Conservation (phyloP, 1,140 invertebrate species). For the Nymphalis io region DNA sequence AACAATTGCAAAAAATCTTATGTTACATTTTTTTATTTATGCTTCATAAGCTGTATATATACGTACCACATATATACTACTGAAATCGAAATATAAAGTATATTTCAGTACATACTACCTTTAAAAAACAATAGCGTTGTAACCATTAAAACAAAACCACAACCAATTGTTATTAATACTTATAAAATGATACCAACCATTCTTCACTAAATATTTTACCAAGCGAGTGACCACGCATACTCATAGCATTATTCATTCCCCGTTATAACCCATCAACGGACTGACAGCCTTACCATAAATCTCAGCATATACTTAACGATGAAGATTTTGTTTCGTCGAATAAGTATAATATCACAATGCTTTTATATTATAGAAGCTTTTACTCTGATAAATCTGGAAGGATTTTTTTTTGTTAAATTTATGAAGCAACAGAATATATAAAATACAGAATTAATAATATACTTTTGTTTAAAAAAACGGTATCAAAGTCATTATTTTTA, state of each 20-base stretch:
- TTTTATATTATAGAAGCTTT: slow-evolving; percentile 20
- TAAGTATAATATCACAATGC: slow-evolving; percentile 14
- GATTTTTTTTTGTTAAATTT: slow-evolving; percentile 8
- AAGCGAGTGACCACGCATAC: slow-evolving; percentile 17
- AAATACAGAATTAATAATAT: not conserved
- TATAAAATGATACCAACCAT: not conserved
- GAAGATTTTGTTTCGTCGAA: slow-evolving; percentile 10
- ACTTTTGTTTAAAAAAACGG: not conserved
- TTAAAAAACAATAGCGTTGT: not conserved
- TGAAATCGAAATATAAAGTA: too few species aligned
- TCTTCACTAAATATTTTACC: not conserved
- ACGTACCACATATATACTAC: too few species aligned
- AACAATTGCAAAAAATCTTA: too few species aligned
- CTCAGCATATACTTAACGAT: slow-evolving; percentile 12
- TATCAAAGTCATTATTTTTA: too few species aligned
- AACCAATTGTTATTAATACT: not conserved
- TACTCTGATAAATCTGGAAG: slow-evolving; percentile 19
- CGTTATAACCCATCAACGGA: slow-evolving; percentile 20
- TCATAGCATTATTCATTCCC: slow-evolving; percentile 20
- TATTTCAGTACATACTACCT: too few species aligned
- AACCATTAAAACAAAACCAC: not conserved
- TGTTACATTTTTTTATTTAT: too few species aligned
- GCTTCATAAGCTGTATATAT: too few species aligned
- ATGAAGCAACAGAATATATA: not conserved
- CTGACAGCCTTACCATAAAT: slow-evolving; percentile 19